Evolutionary conservation across 2,797 vertebrate genomes (phyloP).

Genomic region (Mus minutoides): DNA sequence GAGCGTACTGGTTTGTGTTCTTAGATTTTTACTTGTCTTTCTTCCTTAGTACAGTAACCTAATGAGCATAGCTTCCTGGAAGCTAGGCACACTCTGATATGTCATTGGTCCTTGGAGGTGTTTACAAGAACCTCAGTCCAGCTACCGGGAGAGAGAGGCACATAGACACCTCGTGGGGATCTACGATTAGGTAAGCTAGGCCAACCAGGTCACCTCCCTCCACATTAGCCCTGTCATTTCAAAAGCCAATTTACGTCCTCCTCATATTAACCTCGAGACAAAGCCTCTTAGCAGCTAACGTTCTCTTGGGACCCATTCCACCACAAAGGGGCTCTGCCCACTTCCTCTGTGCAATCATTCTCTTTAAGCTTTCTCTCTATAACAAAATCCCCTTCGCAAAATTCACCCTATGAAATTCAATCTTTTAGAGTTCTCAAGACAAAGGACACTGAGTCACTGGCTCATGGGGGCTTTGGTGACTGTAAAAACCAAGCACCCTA

Average conservation of each 20-base stretch:
- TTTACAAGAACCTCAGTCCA: not conserved
- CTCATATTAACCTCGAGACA: not conserved
- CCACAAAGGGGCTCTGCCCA: not conserved
- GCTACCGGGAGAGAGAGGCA: not conserved
- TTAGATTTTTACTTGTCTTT: not conserved
- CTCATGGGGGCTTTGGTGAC: not conserved
- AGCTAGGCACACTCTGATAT: not conserved
- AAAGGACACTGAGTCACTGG: not conserved
- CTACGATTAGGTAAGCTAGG: not conserved
- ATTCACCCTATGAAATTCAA: not conserved
- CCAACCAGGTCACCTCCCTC: not conserved
- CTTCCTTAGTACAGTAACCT: not conserved
- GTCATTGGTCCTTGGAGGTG: not conserved
- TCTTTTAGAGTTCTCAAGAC: not conserved
- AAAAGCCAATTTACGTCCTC: not conserved
- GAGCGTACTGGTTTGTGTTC: not conserved
- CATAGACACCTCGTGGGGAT: not conserved
- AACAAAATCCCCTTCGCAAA: not conserved
- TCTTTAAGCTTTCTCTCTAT: not conserved
- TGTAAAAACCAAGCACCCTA: not conserved
- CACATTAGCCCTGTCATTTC: not conserved
- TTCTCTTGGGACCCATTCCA: not conserved
- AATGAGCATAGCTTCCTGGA: not conserved
- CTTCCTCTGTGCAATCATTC: not conserved
- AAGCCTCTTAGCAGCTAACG: not conserved